Conservation (phyloP, 2,113 vertebrate species). For the Aramus guarauna region DNA sequence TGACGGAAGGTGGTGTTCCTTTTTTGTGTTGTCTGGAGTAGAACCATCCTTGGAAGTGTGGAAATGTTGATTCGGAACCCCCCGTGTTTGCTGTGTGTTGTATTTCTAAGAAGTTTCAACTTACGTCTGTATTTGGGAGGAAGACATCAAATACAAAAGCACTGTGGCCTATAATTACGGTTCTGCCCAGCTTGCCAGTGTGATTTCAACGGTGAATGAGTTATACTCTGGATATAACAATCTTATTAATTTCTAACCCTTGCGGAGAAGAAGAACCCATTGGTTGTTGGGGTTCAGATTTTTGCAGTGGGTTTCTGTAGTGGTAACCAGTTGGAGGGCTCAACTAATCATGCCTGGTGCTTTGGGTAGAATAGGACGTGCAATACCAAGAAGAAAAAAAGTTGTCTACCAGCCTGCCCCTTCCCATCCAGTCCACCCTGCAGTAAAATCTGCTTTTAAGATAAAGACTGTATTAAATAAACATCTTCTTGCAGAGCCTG, state of each 20-base stretch:
- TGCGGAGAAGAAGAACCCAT: not conserved
- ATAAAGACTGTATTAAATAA: not conserved
- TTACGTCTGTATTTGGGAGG: not conserved
- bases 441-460: not conserved
- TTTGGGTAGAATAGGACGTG: not conserved
- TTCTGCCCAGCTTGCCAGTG: not conserved
- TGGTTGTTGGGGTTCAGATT: not conserved
- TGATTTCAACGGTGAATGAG: not conserved
- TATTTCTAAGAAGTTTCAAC: not conserved
- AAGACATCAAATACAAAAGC: not conserved
- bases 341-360: not conserved
- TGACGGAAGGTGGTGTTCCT: not conserved
- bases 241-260: not conserved
- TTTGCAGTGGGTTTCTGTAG: not conserved
- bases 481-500: not conserved
- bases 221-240: slow-evolving; percentile 2
- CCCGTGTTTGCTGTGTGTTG: not conserved
- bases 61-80: not conserved
- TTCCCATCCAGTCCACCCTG: not conserved
- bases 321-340: not conserved
- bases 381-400: not conserved
- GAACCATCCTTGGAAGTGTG: not conserved
- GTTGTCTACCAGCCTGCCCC: not conserved
- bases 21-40: not conserved
- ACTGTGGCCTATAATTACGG: not conserved